Evolutionary conservation across 2,113 vertebrate genomes (phyloP), one percentile per base, ranked within the genome.

Genomic region (Myrmophylax atrothorax): DNA sequence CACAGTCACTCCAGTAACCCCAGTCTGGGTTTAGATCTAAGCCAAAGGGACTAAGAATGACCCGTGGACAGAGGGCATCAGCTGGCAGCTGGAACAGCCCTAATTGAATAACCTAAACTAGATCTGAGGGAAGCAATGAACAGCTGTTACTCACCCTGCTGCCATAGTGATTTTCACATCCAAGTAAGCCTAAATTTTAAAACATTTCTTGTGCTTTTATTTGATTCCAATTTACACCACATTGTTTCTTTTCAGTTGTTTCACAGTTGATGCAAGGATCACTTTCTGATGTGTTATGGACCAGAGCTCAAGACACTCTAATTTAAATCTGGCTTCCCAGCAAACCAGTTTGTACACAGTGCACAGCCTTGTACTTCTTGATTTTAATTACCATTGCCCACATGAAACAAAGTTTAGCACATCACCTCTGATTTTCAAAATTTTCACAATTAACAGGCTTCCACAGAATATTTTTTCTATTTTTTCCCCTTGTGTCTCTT

Each of bases 91-190:
- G 47, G 46, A 88, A 84, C 14, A 58, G 55, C 22, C 46, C 46
- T 59, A 69, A 88, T 3, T 83, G 55, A 90, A 91, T 74, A 94
- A 80, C 31, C 42, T 46, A 33, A 44, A 28, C 56, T 44, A 72
- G 42, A 47, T 70, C 49, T 35, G 33, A 82, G 33, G 73, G 56
- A 69, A 84, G 38, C 40, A 89, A 52, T 26, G 35, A 87, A 70
- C 47, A 93, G 73, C 64, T 93, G 87, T 59, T 87, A 67, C 76
- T 80, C 55, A 50, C 38, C 12, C 70, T 68, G 73, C 87, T 95
- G 63, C 67, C 26, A 16, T 5, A 59, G 59, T 18, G 47, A 77
- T 74, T 92, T 84, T 62, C 79, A 70, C 55, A 63, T 59, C n/a
- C 89, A 90, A 67, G 87, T 24, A 83, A 90, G 6, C 6, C 26